These are phyloP conservation scores for Mesodorylaimus sp. DNA, from an alignment of 2,888 invertebrate genomes.

Conservation along the genomic window DNA sequence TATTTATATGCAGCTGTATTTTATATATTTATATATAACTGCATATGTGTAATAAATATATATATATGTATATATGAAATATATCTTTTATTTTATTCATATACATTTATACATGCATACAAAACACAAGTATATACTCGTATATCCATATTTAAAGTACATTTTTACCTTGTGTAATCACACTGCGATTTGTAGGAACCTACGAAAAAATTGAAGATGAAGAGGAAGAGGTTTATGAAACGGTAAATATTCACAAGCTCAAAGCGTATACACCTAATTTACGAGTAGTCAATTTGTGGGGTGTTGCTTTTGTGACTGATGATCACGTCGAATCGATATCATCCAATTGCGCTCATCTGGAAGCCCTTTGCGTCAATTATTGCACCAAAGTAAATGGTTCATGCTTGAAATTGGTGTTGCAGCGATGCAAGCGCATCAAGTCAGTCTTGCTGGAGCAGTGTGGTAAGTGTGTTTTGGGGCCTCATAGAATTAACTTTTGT, in stretches of 20 bases:
- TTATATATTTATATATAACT: too few species aligned
- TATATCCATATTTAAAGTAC: too few species aligned
- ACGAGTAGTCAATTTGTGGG: slow-evolving; percentile 88
- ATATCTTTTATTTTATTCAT: too few species aligned
- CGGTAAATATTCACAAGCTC: slow-evolving; percentile 93
- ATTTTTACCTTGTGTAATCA: too few species aligned
- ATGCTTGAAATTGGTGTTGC: slow-evolving; percentile 77
- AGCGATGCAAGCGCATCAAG: slow-evolving; percentile 70
- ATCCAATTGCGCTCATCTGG: slow-evolving; percentile 47
- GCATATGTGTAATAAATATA: too few species aligned
- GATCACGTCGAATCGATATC: slow-evolving; percentile 89
- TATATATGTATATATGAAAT: too few species aligned
- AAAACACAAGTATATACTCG: too few species aligned
- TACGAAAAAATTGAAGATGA: slow-evolving; percentile 95
- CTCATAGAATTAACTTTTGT: not conserved
- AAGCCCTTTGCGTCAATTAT: slow-evolving; percentile 88
- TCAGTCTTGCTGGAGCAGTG: slow-evolving; percentile 91
- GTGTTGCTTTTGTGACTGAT: slow-evolving; percentile 62
- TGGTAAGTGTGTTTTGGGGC: slow-evolving; percentile 50
- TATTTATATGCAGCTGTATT: too few species aligned
- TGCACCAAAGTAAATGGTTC: slow-evolving; percentile 91
- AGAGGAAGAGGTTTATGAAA: slow-evolving; percentile 97
- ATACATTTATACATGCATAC: too few species aligned
- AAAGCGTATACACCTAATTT: slow-evolving; percentile 95
- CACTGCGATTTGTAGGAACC: too few species aligned